A percentile compares a stretch with the other conserved stretches of the same genome.
Evolutionary conservation across 2,888 invertebrate species (phyloP).

Genomic region (Heteromurus nitidus): DNA sequence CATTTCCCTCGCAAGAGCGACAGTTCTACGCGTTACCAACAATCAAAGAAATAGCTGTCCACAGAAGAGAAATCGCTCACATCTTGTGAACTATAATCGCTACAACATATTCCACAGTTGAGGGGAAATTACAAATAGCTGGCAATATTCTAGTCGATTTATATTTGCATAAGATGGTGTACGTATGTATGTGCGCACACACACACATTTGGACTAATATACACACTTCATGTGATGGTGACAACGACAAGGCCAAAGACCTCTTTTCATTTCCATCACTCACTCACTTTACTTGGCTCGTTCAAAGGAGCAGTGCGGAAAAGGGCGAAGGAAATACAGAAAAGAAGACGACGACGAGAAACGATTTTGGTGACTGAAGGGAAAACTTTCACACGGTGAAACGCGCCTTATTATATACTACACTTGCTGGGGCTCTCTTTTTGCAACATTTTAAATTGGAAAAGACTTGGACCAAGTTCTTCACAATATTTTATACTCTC

Average conservation of each 20-base stretch:
- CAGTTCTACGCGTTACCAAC: no score
- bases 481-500: no score
- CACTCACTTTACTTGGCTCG: not conserved
- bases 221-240: slow-evolving; percentile 26
- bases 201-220: no score
- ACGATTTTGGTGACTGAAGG: no score
- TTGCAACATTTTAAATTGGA: slow-evolving; percentile 32
- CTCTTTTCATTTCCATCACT: slow-evolving; percentile 41
- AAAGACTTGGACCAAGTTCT: not conserved
- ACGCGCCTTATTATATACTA: not conserved
- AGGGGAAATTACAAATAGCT: slow-evolving; percentile 9
- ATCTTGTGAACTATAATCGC: not conserved
- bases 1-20: no score
- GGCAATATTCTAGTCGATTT: not conserved
- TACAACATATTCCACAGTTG: not conserved
- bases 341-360: no score
- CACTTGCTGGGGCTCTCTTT: not conserved
- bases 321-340: no score
- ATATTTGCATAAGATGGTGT: slow-evolving; percentile 19
- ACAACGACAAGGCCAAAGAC: slow-evolving; percentile 57
- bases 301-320: not conserved
- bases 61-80: not conserved
- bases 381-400: not conserved
- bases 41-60: no score
- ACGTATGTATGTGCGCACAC: not conserved